Base-by-base conservation (phyloP, 30 jellyfish, hydroid and myxozoan genomes). In the Aurelia coerulea region DNA sequence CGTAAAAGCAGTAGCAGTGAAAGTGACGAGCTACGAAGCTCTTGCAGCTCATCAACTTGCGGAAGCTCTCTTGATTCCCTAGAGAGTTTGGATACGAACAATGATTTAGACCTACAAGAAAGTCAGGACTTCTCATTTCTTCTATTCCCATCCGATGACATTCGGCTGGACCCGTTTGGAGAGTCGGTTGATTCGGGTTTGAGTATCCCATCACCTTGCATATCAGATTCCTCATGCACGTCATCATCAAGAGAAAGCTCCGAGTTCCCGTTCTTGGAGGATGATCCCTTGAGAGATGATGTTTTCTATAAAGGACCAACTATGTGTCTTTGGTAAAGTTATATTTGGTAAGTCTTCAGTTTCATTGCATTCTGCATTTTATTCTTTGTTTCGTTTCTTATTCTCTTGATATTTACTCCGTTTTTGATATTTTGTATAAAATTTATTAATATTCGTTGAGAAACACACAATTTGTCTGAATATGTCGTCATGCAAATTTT, bases 261-360 rank as follows among this genome's bases (percentile, higher is more conserved):
- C 2, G 91, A 79, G 23, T 88, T 88, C 80, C 96, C 96, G 50
- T 88, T 88, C 56, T 78, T 88, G 96, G 96, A 88, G 59, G 91
- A 88, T 46, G 96, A 88, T 64, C 88, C 87, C 12, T 12, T 78
- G 59, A 52, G 72, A 10, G 90, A 88, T 42, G 96, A 88, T 17
- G 96, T 88, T 13, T 88, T 88, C 49, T 74, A 85, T 37, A 78
- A 79, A 64, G 91, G 96, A 41, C 96, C 96, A 35, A 88, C 91
- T 7, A 88, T 88, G 96, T 73, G 88, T 60, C 89, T 76, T 51
- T 88, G 96, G 96, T 88, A 78, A 72, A 69, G 35, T 7, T 14
- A 62, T 16, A 41, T 18, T 19, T 16, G 31, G 87, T 58, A 35
- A 17, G 35, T 56, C 33, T 46, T 5, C 39, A 6, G 3, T 52